Conservation (phyloP, 2,888 invertebrate species). For the Morpho achilles region DNA sequence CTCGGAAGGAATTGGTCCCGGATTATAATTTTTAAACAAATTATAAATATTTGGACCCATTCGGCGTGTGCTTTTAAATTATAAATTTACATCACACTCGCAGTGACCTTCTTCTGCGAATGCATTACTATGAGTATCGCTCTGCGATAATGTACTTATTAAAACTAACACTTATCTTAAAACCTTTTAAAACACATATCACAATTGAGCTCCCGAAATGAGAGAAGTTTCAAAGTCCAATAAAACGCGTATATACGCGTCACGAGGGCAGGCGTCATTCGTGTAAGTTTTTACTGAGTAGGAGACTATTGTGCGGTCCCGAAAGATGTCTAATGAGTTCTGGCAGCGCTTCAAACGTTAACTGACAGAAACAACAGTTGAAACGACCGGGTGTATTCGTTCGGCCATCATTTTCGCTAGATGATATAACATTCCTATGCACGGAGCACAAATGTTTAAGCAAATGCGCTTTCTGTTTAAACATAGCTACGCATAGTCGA, state of each 20-base stretch:
- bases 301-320: conserved; percentile 92
- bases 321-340: conserved; percentile 92
- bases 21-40: conserved; percentile 80
- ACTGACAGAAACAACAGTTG: conserved; percentile 92
- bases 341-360: conserved; percentile 91
- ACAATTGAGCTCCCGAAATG: conserved; percentile 70
- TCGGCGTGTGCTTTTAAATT: conserved; percentile 69
- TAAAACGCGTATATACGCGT: conserved; percentile 55
- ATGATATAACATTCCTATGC: conserved; percentile 92
- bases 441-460: conserved; percentile 93
- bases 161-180: conserved; percentile 62
- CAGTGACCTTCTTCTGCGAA: conserved; percentile 51
- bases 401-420: conserved; percentile 85
- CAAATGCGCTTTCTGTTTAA: conserved; percentile 93
- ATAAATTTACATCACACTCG: conserved; percentile 58
- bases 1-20: conserved; percentile 78
- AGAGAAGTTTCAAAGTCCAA: conserved; percentile 72
- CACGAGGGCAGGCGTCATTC: conserved; percentile 77
- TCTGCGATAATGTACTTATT: conserved; percentile 68
- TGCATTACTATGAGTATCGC: conserved; percentile 68
- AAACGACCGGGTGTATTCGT: conserved; percentile 83
- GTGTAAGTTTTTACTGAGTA: conserved; percentile 92
- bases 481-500: conserved; percentile 93
- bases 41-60: conserved; percentile 77
- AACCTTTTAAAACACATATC: conserved; percentile 76